Conservation (phyloP, 2,888 invertebrate genomes). For the Coenonympha arcania region DNA sequence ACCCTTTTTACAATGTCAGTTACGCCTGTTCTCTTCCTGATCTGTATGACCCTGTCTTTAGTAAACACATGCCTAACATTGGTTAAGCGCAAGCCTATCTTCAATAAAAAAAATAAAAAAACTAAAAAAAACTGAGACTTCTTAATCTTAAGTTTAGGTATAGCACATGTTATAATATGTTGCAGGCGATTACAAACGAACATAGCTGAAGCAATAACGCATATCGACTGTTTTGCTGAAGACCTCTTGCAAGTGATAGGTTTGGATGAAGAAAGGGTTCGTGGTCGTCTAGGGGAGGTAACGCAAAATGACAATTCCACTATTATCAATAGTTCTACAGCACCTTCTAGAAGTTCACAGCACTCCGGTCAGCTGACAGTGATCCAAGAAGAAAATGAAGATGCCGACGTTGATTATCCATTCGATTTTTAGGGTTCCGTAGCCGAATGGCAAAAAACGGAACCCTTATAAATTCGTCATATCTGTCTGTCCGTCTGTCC, state of each 20-base stretch:
- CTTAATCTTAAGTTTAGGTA: too few species aligned
- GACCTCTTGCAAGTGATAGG: slow-evolving; percentile 45
- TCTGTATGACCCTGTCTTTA: too few species aligned
- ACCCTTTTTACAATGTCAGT: too few species aligned
- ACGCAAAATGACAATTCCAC: neutral
- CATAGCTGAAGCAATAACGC: slow-evolving; percentile 39
- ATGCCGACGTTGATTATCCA: slow-evolving; percentile 49
- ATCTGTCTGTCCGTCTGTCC: too few species aligned
- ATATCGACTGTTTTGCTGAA: slow-evolving; percentile 46
- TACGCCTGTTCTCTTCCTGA: too few species aligned
- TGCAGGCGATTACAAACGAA: slow-evolving; percentile 42
- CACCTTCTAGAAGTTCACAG: neutral
- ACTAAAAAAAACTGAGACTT: too few species aligned
- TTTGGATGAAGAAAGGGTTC: slow-evolving; percentile 50
- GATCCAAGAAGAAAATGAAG: slow-evolving; percentile 49
- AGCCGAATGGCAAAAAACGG: too few species aligned
- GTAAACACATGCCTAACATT: too few species aligned
- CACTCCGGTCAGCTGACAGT: slow-evolving; percentile 33
- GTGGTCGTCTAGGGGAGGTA: slow-evolving; percentile 37
- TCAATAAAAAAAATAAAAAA: too few species aligned
- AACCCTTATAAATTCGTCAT: too few species aligned
- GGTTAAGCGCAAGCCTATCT: too few species aligned
- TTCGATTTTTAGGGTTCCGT: slow-evolving; percentile 39
- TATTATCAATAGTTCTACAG: neutral
- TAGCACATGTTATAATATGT: too few species aligned